Percentiles rank a stretch among this genome's conserved stretches.
phyloP scores from a whole-genome alignment of 2,113 vertebrate genomes.

The Aphelocoma coerulescens region DNA sequence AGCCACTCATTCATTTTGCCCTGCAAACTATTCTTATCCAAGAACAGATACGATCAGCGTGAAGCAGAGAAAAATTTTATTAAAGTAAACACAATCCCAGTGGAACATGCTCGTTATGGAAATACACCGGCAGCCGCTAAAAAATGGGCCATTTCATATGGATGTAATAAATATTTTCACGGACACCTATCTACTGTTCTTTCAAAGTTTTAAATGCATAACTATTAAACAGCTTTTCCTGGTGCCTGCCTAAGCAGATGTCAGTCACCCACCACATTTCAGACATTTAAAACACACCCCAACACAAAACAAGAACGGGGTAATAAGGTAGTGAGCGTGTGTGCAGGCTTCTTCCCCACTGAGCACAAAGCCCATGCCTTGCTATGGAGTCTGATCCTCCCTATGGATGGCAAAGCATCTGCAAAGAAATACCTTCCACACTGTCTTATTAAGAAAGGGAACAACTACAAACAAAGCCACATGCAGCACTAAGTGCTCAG shows the following conservation, averaged over 20 bases:
- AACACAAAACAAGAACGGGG: neutral
- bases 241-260: neutral
- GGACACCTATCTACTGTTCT: neutral
- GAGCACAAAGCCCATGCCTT: neutral
- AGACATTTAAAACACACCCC: neutral
- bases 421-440: neutral
- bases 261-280: neutral
- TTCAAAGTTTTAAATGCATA: neutral
- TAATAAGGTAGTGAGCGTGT: accelerated
- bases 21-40: conserved; percentile 53
- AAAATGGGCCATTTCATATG: neutral
- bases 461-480: neutral
- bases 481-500: neutral
- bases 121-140: neutral
- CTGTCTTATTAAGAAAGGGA: neutral
- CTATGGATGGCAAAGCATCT: neutral
- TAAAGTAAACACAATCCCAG: conserved; percentile 59
- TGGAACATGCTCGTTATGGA: conserved; percentile 19
- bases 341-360: accelerated
- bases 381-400: neutral
- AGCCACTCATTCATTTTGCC: conserved; percentile 44
- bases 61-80: conserved; percentile 47
- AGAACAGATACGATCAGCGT: conserved; percentile 41
- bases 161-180: conserved; percentile 22
- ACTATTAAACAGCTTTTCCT: neutral